A percentile compares a stretch with the other conserved stretches of the same genome.
Conservation (phyloP, 2,888 invertebrate species). For the Choristoneura rosaceana region DNA sequence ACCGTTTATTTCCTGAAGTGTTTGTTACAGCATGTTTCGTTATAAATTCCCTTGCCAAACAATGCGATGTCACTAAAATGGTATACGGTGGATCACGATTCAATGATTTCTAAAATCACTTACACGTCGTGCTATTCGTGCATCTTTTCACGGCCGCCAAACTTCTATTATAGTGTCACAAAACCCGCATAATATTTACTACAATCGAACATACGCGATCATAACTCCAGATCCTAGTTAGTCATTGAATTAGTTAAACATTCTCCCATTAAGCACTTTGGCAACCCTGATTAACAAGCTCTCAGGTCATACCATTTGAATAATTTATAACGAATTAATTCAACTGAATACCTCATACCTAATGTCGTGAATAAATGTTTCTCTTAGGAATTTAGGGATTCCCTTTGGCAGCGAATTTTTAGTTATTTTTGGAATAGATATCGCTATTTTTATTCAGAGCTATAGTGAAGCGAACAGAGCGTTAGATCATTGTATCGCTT, state of each 20-base stretch:
- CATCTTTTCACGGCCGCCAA: background rate
- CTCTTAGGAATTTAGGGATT: slow-evolving; percentile 13
- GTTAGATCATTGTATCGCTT: background rate
- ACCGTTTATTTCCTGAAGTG: no score
- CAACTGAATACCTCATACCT: slow-evolving; percentile 8
- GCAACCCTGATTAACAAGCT: slow-evolving; percentile 13
- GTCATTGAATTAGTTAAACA: background rate
- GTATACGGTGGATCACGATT: no score
- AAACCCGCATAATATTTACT: slow-evolving; percentile 9
- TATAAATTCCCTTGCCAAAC: no score
- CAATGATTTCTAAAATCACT: no score
- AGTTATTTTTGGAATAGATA: background rate
- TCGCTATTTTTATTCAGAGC: background rate
- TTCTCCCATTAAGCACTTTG: background rate
- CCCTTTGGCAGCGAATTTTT: background rate
- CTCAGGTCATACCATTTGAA: slow-evolving; percentile 3
- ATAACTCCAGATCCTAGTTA: background rate
- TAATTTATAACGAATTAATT: slow-evolving; percentile 19
- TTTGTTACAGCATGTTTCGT: no score
- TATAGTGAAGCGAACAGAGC: no score
- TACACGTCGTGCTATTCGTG: background rate
- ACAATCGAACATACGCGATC: background rate
- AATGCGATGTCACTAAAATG: no score
- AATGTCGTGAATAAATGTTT: slow-evolving; percentile 14
- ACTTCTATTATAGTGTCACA: background rate